Evolutionary conservation across 2,797 vertebrate genomes (phyloP), one percentile per base, ranked within the genome.

Genomic region (Galaxias olidus): DNA sequence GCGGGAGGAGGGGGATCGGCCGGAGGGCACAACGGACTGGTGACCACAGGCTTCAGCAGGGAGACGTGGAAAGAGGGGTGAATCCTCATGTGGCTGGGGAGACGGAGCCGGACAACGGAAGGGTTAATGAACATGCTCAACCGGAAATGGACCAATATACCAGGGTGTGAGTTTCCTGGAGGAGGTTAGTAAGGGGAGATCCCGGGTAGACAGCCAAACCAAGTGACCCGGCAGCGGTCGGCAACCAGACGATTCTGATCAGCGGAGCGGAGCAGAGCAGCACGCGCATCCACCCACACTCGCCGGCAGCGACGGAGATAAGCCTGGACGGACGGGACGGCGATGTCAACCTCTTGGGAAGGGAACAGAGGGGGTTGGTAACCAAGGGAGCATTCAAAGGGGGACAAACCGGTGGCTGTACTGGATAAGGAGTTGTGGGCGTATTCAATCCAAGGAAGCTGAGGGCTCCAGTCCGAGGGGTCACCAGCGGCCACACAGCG

Each of bases 31-130:
- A 67, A 15, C 18, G 61, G 41, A 6, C 61, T 68, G 49, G 30
- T 18, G 12, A 9, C n/a, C 7, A 55, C 54, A 53, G 71, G 65
- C 12, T 54, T 58, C 4, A 67, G 9, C 9, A 73, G 17, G n/a
- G n/a, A n/a, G n/a, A n/a, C n/a, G n/a, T n/a, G n/a, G n/a, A n/a
- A n/a, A n/a, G n/a, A n/a, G n/a, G n/a, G n/a, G n/a, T n/a, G n/a
- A n/a, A n/a, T n/a, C n/a, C n/a, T n/a, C n/a, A n/a, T n/a, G n/a
- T n/a, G 0, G 61, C 63, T 1, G 15, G 18, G 44, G 0, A 68
- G 43, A 10, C 44, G 57, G 4, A 72, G 40, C 14, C 10, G 9
- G 1, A 59, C 44, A 12, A 15, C 43, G 8, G 58, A 19, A 12
- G 58, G 58, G 19, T 17, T 59, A n/a, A 49, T 12, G 14, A 49